Base-by-base conservation (phyloP, 2,113 vertebrate species). In the Anarhynchus alexandrinus region DNA sequence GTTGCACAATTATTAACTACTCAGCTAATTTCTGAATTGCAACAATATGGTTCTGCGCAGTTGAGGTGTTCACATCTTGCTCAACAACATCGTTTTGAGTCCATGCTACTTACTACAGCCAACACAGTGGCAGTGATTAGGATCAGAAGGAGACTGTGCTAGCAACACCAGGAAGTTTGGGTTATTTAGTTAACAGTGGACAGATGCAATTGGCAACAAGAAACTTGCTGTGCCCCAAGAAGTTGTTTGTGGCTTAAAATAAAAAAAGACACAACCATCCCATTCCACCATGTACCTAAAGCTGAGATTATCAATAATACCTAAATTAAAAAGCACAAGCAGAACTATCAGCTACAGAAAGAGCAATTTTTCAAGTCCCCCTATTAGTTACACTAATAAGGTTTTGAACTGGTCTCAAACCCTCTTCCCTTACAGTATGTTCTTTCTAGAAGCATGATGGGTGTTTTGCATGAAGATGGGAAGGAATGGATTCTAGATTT, bases 401-500 rank as follows among this genome's bases (percentile, higher is more conserved):
- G 30, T 25, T 71, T 81, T 67, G 42, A 84, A 62, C 23, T 6
- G 15, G 6, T 47, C 47, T 52, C 25, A 57, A 76, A 69, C 4
- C 5, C 2, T 22, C 6, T 59, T 54, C 4, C 9, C n/a, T 19
- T 13, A 11, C 13, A 64, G 5, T 9, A 29, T 3, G 7, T 47
- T 81, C 12, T 38, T 73, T 76, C 78, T 65, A 22, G 11, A 89
- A 88, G 5, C 25, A 61, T 15, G 21, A 52, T 3, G 5, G 29
- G 10, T 14, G 4, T 62, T 91, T 61, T 69, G 36, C 27, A 77
- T 10, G 27, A 64, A 77, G 29, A 64, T 51, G 13, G 18, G n/a
- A 69, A 55, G 17, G 18, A 93, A 66, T 2, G 1, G 38, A 52
- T 47, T 78, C 32, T 57, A 70, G 22, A 78, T 77, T 65, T 49